These are phyloP conservation scores for Catalaphyllia jardinei DNA, from an alignment of 64 coral and sea anemone genomes.

Conservation along the genomic window DNA sequence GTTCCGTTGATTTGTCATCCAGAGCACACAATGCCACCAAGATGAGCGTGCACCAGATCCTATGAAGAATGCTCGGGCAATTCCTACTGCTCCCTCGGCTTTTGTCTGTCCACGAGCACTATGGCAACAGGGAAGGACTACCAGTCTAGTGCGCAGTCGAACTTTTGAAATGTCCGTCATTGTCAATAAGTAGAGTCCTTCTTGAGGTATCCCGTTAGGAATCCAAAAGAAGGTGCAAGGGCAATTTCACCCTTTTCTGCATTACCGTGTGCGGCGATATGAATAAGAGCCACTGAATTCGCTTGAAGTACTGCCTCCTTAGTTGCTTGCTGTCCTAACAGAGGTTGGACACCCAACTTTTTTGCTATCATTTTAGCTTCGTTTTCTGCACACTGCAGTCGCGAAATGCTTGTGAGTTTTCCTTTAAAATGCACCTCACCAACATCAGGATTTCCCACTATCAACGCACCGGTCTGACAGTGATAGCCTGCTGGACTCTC, in stretches of 20 bases:
- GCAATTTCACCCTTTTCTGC: not conserved
- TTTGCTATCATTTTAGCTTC: not conserved
- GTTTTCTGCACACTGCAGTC: not conserved
- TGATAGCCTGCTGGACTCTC: not conserved
- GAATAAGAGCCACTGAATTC: not conserved
- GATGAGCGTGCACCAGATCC: too few species aligned
- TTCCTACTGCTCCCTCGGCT: too few species aligned
- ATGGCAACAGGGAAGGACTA: not conserved
- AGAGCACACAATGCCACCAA: too few species aligned
- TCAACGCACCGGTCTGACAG: not conserved
- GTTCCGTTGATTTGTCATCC: not conserved
- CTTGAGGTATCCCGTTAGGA: not conserved
- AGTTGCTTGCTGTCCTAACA: not conserved
- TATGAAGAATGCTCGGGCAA: too few species aligned
- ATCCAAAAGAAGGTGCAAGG: not conserved
- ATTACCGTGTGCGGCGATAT: not conserved
- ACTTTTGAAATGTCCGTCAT: not conserved
- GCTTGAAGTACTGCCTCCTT: not conserved
- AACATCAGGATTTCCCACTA: not conserved
- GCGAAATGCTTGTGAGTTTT: not conserved
- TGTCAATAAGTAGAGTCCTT: not conserved
- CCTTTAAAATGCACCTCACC: not conserved
- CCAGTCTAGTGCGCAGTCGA: not conserved
- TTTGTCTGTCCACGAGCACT: too few species aligned
- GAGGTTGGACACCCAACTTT: not conserved